phyloP scores from a whole-genome alignment of 2,888 invertebrate species.

The Drosophila picticornis region DNA sequence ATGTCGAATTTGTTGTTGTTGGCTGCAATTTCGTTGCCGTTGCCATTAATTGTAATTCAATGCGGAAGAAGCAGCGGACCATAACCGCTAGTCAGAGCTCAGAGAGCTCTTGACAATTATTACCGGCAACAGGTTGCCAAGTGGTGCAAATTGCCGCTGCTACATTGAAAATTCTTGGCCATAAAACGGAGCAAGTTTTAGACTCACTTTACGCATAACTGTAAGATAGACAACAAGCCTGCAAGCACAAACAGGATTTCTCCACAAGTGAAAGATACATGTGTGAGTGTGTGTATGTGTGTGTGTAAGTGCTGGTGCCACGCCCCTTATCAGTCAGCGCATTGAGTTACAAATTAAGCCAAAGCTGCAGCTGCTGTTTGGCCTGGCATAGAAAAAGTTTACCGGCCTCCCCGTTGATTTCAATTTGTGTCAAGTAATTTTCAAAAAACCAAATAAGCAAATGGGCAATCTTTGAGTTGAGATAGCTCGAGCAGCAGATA shows the following conservation, averaged over 20 bases:
- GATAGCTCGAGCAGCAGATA: neutral
- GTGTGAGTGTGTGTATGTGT: constrained; percentile 14
- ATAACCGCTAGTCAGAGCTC: constrained; percentile 54
- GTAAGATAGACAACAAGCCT: constrained; percentile 69
- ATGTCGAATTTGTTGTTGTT: constrained; percentile 36
- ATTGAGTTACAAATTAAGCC: constrained; percentile 66
- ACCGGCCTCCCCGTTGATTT: constrained; percentile 48
- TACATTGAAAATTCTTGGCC: constrained; percentile 54
- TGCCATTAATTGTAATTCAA: constrained; percentile 80
- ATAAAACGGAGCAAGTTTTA: constrained; percentile 74
- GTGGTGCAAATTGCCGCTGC: constrained; percentile 67
- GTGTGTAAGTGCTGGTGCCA: constrained; percentile 43
- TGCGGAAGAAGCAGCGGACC: constrained; percentile 69
- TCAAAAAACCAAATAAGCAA: constrained; percentile 19
- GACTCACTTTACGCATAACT: constrained; percentile 75
- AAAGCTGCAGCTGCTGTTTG: constrained; percentile 51
- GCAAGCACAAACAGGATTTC: constrained; percentile 64
- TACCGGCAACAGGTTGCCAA: constrained; percentile 68
- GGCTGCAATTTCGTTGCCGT: constrained; percentile 16
- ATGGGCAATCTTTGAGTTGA: neutral
- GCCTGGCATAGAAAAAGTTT: constrained; percentile 67
- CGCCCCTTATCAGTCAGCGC: constrained; percentile 59
- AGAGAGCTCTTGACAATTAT: constrained; percentile 68
- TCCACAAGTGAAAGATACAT: constrained; percentile 23
- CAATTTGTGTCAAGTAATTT: constrained; percentile 76